Percentiles rank a stretch among this genome's conserved stretches.
These are phyloP conservation scores for Ciconia stormi DNA, from an alignment of 2,113 vertebrate genomes.

Conservation along the genomic window DNA sequence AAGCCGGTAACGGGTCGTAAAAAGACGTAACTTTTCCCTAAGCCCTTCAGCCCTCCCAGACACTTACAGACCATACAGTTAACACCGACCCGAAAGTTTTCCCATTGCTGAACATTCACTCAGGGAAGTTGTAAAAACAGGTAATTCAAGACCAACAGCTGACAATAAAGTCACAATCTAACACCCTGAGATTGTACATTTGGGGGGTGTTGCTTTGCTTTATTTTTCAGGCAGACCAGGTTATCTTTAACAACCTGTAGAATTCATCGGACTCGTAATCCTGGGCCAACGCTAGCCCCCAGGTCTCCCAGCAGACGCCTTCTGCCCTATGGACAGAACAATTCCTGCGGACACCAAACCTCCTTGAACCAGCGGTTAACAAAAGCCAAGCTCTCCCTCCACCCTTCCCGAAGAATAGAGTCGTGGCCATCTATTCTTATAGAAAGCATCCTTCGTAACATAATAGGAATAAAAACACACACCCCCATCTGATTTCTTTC, in stretches of 20 bases:
- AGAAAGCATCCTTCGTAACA: neutral
- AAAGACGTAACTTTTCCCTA: neutral
- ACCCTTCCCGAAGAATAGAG: neutral
- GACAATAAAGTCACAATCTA: constrained; percentile 1
- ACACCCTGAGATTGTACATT: neutral
- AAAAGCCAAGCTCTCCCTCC: constrained; percentile 1
- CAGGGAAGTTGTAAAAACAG: neutral
- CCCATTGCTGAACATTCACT: neutral
- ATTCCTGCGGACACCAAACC: neutral
- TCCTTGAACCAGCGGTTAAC: constrained; percentile 24
- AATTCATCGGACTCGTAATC: constrained; percentile 35
- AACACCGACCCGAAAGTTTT: neutral
- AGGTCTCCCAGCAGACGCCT: constrained; percentile 18
- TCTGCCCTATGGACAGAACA: constrained; percentile 19
- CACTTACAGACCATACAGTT: neutral
- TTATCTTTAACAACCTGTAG: constrained; percentile 54
- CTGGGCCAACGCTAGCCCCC: neutral
- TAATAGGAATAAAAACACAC: neutral
- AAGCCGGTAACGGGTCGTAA: accelerated
- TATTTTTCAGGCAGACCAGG: neutral
- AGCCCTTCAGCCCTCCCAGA: neutral
- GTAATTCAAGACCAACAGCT: constrained; percentile 30
- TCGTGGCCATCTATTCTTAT: neutral
- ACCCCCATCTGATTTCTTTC: neutral
- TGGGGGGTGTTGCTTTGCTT: neutral